Conservation (phyloP, 1,140 invertebrate species). For the Globodera rostochiensis region DNA sequence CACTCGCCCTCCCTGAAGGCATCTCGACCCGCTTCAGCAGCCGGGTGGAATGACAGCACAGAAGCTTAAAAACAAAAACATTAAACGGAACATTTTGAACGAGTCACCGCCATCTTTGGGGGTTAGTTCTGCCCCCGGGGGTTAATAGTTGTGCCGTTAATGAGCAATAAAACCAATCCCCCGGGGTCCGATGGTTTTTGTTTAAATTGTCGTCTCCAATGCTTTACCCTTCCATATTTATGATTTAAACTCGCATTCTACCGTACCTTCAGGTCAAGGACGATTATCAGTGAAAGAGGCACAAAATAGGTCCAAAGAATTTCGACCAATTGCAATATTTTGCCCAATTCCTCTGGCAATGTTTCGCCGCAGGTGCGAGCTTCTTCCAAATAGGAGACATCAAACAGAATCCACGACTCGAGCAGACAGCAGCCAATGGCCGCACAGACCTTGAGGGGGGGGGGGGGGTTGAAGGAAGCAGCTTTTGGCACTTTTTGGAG, state of each 20-base stretch:
- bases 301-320: slow-evolving; percentile 58
- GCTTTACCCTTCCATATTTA: no score
- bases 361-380: slow-evolving; percentile 45
- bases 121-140: slow-evolving; percentile 13
- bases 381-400: slow-evolving; percentile 50
- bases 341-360: slow-evolving; percentile 37
- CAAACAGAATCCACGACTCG: slow-evolving; percentile 57
- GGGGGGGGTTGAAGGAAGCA: neutral
- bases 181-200: neutral
- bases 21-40: neutral
- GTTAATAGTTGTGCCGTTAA: slow-evolving; percentile 44
- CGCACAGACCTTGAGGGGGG: slow-evolving; percentile 23
- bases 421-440: slow-evolving; percentile 38
- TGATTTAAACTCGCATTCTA: neutral
- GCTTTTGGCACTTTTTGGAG: no score
- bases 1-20: neutral
- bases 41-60: slow-evolving; percentile 35
- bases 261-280: slow-evolving; percentile 43
- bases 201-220: no score
- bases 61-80: slow-evolving; percentile 22
- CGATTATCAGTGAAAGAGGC: slow-evolving; percentile 54
- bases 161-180: neutral
- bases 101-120: slow-evolving; percentile 57
- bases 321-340: slow-evolving; percentile 53
- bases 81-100: slow-evolving; percentile 56